Evolutionary conservation across 2,888 invertebrate species (phyloP), one percentile per base, ranked within the genome.

Genomic region (Drepana falcataria): DNA sequence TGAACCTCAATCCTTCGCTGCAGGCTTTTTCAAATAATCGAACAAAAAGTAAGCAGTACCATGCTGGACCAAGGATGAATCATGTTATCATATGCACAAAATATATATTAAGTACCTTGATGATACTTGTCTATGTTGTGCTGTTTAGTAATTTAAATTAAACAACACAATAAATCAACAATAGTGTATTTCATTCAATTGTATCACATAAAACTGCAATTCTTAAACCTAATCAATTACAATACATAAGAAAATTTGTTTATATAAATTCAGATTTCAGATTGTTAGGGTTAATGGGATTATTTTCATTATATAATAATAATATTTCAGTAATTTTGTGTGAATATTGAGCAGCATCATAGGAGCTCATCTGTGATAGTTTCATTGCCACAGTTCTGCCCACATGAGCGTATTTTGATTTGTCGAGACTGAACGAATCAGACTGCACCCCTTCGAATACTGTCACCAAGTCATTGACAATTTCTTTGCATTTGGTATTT

Each of bases 271-370:
- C 64, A 21, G 57, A 33, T 37, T 73, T 73, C 9, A 69, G 35
- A 65, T 77, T 79, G 75, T 87, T 89, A 35, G 87, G 87, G 71
- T 90, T 90, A 40, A 69, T 60, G 48, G 85, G 83, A 73, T 79
- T 89, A 61, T 81, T 73, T 60, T 75, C 68, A 68, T 90, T 79
- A 75, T 89, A 88, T 2, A 79, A 54, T 5, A 81, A 61, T 52
- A 91, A 73, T 56, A 90, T 75, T 55, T 84, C 81, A 58, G 80
- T 75, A 52, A 91, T 88, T 75, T 83, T 83, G 47, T 69, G 67
- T 2, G 84, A 73, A 5, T 76, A 56, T 61, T 61, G 68, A 41
- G 84, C 80, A 40, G 89, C 89, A 57, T 87, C 79, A 65, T 72
- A 83, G 2, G 87, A 80, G 63, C 69, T 76, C 69, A 90, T 75